These are phyloP conservation scores for Tragulus kanchil DNA, from an alignment of 2,113 vertebrate genomes.

Conservation along the genomic window DNA sequence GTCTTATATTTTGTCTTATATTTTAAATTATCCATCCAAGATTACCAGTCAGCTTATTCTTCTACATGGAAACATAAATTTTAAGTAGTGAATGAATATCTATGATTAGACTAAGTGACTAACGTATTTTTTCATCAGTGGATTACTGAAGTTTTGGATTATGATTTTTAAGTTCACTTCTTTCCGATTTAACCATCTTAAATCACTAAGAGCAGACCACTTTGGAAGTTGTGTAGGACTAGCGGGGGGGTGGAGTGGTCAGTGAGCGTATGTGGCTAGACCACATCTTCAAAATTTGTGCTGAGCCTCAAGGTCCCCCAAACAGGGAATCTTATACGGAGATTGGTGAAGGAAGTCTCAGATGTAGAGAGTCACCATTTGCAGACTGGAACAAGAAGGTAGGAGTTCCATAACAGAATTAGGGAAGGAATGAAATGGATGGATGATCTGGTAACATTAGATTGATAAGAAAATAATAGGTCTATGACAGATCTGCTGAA, in stretches of 20 bases:
- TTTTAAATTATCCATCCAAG: not conserved
- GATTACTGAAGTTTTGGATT: conserved; percentile 17
- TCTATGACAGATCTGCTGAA: not conserved
- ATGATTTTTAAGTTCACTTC: not conserved
- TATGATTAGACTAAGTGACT: conserved; percentile 18
- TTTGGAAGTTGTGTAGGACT: not conserved
- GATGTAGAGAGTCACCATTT: not conserved
- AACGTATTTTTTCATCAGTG: not conserved
- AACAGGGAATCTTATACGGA: too few relatives aligned
- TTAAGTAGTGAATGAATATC: conserved; percentile 47
- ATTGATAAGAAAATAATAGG: not conserved
- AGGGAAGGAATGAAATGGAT: not conserved
- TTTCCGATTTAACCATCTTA: not conserved
- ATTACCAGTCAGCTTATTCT: not conserved
- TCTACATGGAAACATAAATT: conserved; percentile 21
- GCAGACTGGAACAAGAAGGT: not conserved
- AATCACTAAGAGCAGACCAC: not conserved
- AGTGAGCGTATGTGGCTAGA: not conserved
- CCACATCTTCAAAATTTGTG: not conserved
- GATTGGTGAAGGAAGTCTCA: conserved; percentile 21
- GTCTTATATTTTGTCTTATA: conserved; percentile 44
- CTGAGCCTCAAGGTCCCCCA: too few relatives aligned
- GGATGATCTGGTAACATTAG: not conserved
- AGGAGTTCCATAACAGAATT: not conserved
- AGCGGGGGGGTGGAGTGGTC: not conserved